Evolutionary conservation across 2,888 invertebrate genomes (phyloP), one percentile per base, ranked within the genome.

Genomic region (Sarcophaga subvicina): DNA sequence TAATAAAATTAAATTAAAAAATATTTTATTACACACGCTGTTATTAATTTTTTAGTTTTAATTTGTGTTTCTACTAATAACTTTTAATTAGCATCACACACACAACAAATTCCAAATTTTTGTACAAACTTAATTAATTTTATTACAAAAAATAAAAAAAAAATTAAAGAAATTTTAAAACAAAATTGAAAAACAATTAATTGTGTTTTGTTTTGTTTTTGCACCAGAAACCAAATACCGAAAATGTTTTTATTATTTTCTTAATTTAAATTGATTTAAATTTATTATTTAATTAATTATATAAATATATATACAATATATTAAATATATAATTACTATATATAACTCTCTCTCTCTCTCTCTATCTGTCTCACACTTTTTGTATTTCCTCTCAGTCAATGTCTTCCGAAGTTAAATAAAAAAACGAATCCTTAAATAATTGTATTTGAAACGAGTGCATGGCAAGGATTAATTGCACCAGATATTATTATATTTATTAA

Each of bases 391-490:
- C 84, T 87, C 81, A 87, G 76, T 87, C 84, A 87, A 82, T 84
- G 87, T 84, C 87, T 87, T 81, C 76, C 81, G 79, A 82, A 83
- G 76, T 81, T 81, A 66, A 67, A 69, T 76, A 71, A 54, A 75
- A 75, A 47, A 77, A 66, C 59, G 71, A 71, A 81, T 10, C 54
- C 54, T 54, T 67, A 78, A 75, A 47, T 76, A 73, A 73, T 37
- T 81, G 78, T 83, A 87, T 84, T 87, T 76, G 67, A 81, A 71
- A 67, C 45, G 87, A 84, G 87, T 84, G 87, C 87, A 87, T 87
- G 87, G 81, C 81, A 84, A 79, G 79, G 79, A 87, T 82, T 84
- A 84, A 67, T 82, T 79, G 87, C 87, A 87, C 87, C 87, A 87
- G 37, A 73, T 77, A 54, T 54, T 54, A 54, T 54, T 54, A 62